Evolutionary conservation across 1,140 invertebrate species (phyloP).

Genomic region (Brevipalpus yothersi): DNA sequence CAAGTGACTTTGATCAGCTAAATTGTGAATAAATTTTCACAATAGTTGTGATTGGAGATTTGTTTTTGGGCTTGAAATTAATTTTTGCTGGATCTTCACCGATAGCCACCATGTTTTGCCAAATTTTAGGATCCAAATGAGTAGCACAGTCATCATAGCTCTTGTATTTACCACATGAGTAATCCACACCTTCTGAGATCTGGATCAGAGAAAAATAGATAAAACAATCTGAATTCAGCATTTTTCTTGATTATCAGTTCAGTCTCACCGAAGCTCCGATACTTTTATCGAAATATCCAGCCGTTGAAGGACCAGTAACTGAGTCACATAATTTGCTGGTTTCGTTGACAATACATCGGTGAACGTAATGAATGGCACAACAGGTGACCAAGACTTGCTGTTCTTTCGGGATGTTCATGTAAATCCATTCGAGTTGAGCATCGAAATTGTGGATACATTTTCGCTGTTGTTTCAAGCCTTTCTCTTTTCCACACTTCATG

Average conservation of each 20-base stretch:
- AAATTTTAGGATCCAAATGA: not conserved
- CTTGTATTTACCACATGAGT: not conserved
- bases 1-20: not conserved
- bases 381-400: not conserved
- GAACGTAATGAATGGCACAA: not conserved
- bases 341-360: not conserved
- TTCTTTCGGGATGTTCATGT: not conserved
- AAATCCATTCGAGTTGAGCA: not conserved
- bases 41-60: not conserved
- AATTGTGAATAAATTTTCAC: slow-evolving; percentile 13
- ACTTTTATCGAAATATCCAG: not conserved
- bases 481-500: not conserved
- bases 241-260: not conserved
- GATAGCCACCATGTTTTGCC: not conserved
- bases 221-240: not conserved
- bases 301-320: not conserved
- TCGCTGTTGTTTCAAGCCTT: not conserved
- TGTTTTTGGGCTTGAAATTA: not conserved
- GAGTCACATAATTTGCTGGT: not conserved
- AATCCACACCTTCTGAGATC: not conserved
- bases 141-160: not conserved
- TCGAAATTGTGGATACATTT: not conserved
- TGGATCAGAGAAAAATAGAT: not conserved
- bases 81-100: not conserved
- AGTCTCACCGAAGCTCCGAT: not conserved